Evolutionary conservation across 1,140 invertebrate genomes (phyloP).

Genomic region (Maconellicoccus hirsutus): DNA sequence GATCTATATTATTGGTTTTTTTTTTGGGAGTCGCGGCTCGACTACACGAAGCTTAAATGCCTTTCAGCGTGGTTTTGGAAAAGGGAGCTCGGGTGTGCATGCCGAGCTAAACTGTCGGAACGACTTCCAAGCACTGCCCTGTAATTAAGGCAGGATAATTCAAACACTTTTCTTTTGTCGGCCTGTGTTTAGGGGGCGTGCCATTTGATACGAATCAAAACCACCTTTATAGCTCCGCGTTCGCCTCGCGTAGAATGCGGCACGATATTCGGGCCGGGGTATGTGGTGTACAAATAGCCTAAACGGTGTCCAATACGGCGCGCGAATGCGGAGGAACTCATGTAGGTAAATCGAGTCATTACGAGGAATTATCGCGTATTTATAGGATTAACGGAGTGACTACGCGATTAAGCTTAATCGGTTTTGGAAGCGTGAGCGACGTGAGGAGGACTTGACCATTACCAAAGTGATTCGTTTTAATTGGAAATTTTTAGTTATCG

Average conservation of each 20-base stretch:
- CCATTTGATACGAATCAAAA: slow-evolving; percentile 20
- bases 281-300: no score
- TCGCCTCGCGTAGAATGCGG: not conserved
- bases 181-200: slow-evolving; percentile 18
- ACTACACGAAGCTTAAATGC: slow-evolving; percentile 1
- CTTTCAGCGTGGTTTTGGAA: slow-evolving; percentile 15
- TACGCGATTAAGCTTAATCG: no score
- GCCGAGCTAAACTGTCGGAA: slow-evolving; percentile 20
- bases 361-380: no score
- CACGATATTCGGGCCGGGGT: not conserved
- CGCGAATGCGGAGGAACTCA: no score
- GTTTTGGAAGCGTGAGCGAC: no score
- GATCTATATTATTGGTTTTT: slow-evolving; percentile 22
- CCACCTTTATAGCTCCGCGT: slow-evolving; percentile 1
- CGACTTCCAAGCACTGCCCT: slow-evolving; percentile 20
- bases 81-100: slow-evolving; percentile 8
- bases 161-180: slow-evolving; percentile 22
- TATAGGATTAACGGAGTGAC: no score
- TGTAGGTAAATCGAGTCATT: no score
- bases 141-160: slow-evolving; percentile 22
- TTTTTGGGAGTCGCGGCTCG: slow-evolving; percentile 17
- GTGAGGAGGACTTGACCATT: no score
- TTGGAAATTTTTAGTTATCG: no score
- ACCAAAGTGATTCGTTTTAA: no score
- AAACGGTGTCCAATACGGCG: no score